Evolutionary conservation across 2,797 vertebrate species (phyloP).

Genomic region (Etheostoma nigrum): DNA sequence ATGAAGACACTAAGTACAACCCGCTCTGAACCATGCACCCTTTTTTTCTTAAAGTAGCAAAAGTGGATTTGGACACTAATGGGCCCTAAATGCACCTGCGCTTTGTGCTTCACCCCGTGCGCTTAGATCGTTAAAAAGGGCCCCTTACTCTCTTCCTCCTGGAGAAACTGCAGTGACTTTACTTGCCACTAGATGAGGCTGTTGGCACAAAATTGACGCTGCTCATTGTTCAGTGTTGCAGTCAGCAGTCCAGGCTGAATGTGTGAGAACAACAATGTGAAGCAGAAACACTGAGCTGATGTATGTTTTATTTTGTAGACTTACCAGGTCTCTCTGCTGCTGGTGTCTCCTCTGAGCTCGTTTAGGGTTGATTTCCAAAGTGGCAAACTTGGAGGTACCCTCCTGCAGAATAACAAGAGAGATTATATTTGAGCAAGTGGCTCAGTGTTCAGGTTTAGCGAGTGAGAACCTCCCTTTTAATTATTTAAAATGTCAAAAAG

Average conservation of each 20-base stretch:
- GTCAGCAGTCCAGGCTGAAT: not conserved
- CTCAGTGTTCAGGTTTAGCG: not conserved
- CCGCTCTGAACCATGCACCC: too few relatives aligned
- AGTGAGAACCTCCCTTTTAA: not conserved
- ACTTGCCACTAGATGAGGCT: constrained; percentile 50
- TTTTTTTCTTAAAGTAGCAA: too few relatives aligned
- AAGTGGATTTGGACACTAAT: too few relatives aligned
- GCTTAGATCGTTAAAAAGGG: too few relatives aligned
- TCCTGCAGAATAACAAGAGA: constrained; percentile 82
- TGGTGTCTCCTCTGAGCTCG: constrained; percentile 93
- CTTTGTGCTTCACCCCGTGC: too few relatives aligned
- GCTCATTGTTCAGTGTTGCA: not conserved
- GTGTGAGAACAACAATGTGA: not conserved
- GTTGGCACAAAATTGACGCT: not conserved
- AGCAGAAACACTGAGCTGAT: not conserved
- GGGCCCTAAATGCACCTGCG: too few relatives aligned
- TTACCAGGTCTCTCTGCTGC: constrained; percentile 94
- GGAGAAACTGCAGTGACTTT: not conserved
- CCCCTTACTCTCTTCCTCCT: too few relatives aligned
- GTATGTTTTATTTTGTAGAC: constrained; percentile 25
- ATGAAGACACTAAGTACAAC: too few relatives aligned
- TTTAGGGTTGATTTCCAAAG: constrained; percentile 95
- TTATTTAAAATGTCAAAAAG: too few relatives aligned
- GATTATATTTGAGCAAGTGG: rapidly evolving
- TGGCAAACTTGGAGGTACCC: constrained; percentile 97